phyloP scores from a whole-genome alignment of 2,888 invertebrate species.

The Drosophila prostipennis region DNA sequence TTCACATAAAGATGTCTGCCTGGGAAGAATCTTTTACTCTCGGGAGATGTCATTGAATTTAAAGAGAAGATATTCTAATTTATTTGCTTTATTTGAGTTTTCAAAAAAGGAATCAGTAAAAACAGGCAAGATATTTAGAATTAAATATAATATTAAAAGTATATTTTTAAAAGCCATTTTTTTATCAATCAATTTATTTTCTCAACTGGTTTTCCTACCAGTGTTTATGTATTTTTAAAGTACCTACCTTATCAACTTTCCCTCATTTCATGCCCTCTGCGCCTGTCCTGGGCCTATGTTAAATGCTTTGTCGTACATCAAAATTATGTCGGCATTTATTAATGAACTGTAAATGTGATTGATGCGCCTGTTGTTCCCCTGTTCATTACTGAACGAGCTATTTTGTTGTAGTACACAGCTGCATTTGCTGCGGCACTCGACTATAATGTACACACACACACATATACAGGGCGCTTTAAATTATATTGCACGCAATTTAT shows the following conservation, averaged over 20 bases:
- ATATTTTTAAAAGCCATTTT: too few relatives aligned
- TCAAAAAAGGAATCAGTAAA: too few relatives aligned
- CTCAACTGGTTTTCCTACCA: too few relatives aligned
- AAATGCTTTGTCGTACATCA: slow-evolving; percentile 74
- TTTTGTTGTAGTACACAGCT: slow-evolving; percentile 17
- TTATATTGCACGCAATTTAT: slow-evolving; percentile 63
- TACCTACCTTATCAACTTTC: slow-evolving; percentile 4
- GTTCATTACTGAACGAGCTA: slow-evolving; percentile 10
- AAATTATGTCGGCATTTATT: slow-evolving; percentile 67
- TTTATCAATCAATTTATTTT: background rate
- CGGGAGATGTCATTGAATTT: background rate
- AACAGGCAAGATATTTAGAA: too few relatives aligned
- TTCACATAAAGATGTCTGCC: background rate
- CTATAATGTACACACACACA: slow-evolving; percentile 47
- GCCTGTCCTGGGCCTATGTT: slow-evolving; percentile 42
- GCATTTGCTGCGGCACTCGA: slow-evolving; percentile 48
- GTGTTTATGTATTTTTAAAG: background rate
- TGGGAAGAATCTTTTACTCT: background rate
- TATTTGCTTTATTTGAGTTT: background rate
- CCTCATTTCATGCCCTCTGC: background rate
- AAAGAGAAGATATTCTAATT: background rate
- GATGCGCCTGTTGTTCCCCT: slow-evolving; percentile 54
- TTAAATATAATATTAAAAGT: background rate
- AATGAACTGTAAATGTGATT: slow-evolving; percentile 77
- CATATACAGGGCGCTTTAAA: slow-evolving; percentile 49